Evolutionary conservation across 2,113 vertebrate genomes (phyloP).

Genomic region (Meleagris gallopavo): DNA sequence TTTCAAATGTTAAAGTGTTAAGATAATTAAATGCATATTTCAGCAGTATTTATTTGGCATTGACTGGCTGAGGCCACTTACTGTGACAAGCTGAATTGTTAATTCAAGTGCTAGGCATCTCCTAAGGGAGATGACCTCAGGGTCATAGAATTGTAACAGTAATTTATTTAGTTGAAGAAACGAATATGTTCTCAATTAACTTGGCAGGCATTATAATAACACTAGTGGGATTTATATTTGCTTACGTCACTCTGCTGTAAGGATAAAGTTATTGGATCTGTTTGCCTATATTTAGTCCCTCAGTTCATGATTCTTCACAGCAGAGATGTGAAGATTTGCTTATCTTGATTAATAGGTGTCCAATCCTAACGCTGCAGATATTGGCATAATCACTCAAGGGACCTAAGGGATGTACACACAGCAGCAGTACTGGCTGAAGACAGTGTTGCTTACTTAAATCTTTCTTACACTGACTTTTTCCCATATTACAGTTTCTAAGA

Average conservation of each 20-base stretch:
- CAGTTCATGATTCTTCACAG: constrained; percentile 40
- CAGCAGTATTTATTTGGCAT: constrained; percentile 78
- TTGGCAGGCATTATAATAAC: constrained; percentile 74
- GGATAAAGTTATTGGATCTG: constrained; percentile 62
- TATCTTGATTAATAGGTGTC: constrained; percentile 57
- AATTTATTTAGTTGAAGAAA: constrained; percentile 81
- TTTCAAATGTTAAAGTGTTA: constrained; percentile 59
- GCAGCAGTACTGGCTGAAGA: constrained; percentile 1
- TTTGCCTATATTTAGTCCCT: constrained; percentile 55
- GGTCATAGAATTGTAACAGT: constrained; percentile 75
- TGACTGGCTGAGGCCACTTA: constrained; percentile 74
- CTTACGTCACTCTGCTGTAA: constrained; percentile 65
- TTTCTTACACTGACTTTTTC: constrained; percentile 1
- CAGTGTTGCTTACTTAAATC: neutral
- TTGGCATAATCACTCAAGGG: constrained; percentile 30
- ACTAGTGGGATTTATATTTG: constrained; percentile 76
- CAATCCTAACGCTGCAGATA: constrained; percentile 19
- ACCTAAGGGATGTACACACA: neutral
- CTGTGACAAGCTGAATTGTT: constrained; percentile 70
- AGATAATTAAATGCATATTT: constrained; percentile 81
- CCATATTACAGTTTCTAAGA: neutral
- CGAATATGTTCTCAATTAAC: constrained; percentile 77
- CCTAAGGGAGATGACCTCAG: constrained; percentile 76
- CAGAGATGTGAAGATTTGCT: constrained; percentile 59
- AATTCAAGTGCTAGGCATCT: constrained; percentile 73